phyloP scores from a whole-genome alignment of 2,888 invertebrate genomes.

The Andrena hattorfiana region DNA sequence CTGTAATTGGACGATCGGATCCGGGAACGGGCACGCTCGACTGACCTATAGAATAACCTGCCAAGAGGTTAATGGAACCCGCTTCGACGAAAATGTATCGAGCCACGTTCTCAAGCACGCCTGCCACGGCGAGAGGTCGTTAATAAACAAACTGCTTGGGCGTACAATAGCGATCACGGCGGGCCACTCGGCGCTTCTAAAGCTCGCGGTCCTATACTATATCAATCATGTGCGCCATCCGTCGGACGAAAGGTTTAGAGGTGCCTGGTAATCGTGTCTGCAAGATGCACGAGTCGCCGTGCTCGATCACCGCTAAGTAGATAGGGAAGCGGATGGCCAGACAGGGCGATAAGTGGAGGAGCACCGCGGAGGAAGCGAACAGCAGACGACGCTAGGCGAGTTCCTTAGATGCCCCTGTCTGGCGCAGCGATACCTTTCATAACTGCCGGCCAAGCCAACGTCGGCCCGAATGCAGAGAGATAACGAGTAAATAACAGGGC shows the following conservation, averaged over 20 bases:
- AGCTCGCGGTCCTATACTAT: background rate
- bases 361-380: conserved; percentile 27
- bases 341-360: conserved; percentile 47
- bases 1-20: conserved; percentile 65
- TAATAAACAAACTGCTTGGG: conserved; percentile 22
- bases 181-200: background rate
- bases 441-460: conserved; percentile 24
- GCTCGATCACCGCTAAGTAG: conserved; percentile 47
- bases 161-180: background rate
- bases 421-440: conserved; percentile 42
- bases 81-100: conserved; percentile 2
- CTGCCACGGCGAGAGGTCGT: background rate
- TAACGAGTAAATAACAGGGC: conserved; percentile 65
- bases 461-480: conserved; percentile 34
- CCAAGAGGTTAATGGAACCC: conserved; percentile 42
- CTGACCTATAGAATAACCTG: conserved; percentile 46
- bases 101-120: background rate
- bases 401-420: conserved; percentile 26
- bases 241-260: conserved; percentile 1
- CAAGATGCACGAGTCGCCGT: conserved; percentile 4
- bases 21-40: conserved; percentile 39
- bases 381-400: conserved; percentile 26
- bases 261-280: conserved; percentile 20
- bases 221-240: conserved; percentile 25
- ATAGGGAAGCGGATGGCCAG: conserved; percentile 56